These are phyloP conservation scores for Cynopterus sphinx DNA, from an alignment of 2,797 vertebrate genomes.

Conservation along the genomic window DNA sequence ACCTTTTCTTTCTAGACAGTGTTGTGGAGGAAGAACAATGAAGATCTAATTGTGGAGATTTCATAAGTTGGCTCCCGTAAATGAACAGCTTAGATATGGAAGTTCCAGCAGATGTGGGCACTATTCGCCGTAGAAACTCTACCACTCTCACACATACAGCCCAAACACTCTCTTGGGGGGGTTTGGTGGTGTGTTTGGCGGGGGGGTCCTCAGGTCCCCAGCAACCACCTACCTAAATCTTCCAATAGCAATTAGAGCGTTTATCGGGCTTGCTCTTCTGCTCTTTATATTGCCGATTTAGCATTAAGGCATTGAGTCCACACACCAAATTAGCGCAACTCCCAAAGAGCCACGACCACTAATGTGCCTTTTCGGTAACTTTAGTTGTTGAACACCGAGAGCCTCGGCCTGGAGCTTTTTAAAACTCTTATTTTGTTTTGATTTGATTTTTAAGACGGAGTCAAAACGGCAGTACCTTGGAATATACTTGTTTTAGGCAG, in stretches of 20 bases:
- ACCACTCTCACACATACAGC: slow-evolving; percentile 65
- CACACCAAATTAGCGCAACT: slow-evolving; percentile 70
- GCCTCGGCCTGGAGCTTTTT: background rate
- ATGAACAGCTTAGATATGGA: slow-evolving; percentile 89
- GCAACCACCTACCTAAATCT: slow-evolving; percentile 86
- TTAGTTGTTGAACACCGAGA: background rate
- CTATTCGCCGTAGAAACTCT: slow-evolving; percentile 80
- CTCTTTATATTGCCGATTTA: slow-evolving; percentile 72
- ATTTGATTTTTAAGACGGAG: background rate
- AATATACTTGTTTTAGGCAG: slow-evolving; percentile 36
- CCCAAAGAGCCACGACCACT: slow-evolving; percentile 23
- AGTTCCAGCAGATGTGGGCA: slow-evolving; percentile 87
- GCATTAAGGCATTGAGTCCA: slow-evolving; percentile 62
- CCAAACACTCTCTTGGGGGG: slow-evolving; percentile 79
- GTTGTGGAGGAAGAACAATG: slow-evolving; percentile 91
- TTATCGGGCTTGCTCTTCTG: slow-evolving; percentile 77
- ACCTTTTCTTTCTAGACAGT: slow-evolving; percentile 89
- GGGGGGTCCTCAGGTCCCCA: slow-evolving; percentile 84
- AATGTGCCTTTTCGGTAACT: background rate
- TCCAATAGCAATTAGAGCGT: slow-evolving; percentile 82
- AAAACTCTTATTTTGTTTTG: slow-evolving; percentile 31
- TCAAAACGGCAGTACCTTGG: background rate
- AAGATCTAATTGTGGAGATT: slow-evolving; percentile 90
- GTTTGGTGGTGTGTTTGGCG: slow-evolving; percentile 9
- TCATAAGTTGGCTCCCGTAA: slow-evolving; percentile 90